phyloP scores from a whole-genome alignment of 2,888 invertebrate species.

The Euzetes globulus region DNA sequence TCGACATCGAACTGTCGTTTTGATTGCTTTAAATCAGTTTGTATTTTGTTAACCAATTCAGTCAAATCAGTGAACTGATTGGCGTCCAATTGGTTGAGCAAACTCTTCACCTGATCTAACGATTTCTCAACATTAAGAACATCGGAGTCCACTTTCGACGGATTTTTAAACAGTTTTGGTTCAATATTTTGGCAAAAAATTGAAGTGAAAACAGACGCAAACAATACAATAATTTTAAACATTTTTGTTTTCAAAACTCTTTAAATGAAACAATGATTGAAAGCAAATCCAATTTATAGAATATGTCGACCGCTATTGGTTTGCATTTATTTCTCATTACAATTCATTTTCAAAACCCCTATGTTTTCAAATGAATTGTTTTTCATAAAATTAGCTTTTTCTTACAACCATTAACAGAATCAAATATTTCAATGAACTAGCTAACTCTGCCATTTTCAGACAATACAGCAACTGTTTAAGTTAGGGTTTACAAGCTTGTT shows the following conservation, averaged over 20 bases:
- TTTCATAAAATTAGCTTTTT: too few species aligned
- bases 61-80: constrained; percentile 26
- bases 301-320: too few species aligned
- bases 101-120: constrained; percentile 22
- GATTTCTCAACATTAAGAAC: constrained; percentile 9
- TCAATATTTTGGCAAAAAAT: neutral
- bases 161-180: neutral
- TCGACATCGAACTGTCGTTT: constrained; percentile 29
- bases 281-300: too few species aligned
- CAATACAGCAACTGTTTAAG: too few species aligned
- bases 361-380: too few species aligned
- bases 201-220: neutral
- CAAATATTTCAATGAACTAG: too few species aligned
- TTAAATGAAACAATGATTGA: too few species aligned
- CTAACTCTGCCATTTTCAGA: too few species aligned
- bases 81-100: neutral
- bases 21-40: neutral
- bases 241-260: neutral
- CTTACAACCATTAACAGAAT: too few species aligned
- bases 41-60: constrained; percentile 9
- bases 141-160: constrained; percentile 27
- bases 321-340: too few species aligned
- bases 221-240: constrained; percentile 10
- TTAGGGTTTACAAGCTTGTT: too few species aligned
- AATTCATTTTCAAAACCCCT: too few species aligned